Percentiles rank a stretch among this genome's conserved stretches.
Evolutionary conservation across 1,140 invertebrate genomes (phyloP).

Genomic region (Ylistrum balloti): DNA sequence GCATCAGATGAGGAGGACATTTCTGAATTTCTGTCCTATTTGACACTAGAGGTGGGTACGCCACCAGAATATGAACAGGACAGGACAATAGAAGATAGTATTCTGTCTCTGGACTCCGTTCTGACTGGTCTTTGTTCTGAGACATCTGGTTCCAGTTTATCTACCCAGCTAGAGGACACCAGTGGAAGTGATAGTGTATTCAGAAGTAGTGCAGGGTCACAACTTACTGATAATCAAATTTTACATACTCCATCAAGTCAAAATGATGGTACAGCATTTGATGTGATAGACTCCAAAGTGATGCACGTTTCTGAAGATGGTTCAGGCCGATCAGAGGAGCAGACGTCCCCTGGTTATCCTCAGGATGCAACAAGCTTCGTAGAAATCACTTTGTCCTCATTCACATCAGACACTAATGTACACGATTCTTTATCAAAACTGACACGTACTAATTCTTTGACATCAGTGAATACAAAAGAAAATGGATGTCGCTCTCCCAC

Average conservation of each 20-base stretch:
- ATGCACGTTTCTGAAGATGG: conserved; percentile 46
- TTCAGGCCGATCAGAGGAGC: conserved; percentile 42
- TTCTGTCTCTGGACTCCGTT: conserved; percentile 63
- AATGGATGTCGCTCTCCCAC: conserved; percentile 26
- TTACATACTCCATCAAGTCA: conserved; percentile 16
- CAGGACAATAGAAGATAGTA: conserved; percentile 64
- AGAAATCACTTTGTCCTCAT: conserved; percentile 60
- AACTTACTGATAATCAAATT: conserved; percentile 20
- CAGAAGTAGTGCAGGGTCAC: conserved; percentile 46
- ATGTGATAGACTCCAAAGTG: conserved; percentile 59
- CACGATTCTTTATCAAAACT: conserved; percentile 35
- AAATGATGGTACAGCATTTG: conserved; percentile 62
- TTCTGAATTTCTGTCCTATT: conserved; percentile 55
- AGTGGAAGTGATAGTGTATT: conserved; percentile 49
- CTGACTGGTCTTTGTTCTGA: conserved; percentile 54
- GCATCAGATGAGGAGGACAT: conserved; percentile 42
- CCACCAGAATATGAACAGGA: conserved; percentile 59
- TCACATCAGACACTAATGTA: conserved; percentile 42
- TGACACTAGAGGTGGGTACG: conserved; percentile 55
- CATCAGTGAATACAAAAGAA: conserved; percentile 13
- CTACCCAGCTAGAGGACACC: neutral
- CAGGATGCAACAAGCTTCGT: conserved; percentile 62
- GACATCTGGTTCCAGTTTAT: conserved; percentile 42
- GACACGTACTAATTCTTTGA: conserved; percentile 30
- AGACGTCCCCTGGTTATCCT: conserved; percentile 14